A percentile compares a stretch with the other conserved stretches of the same genome.
Conservation (phyloP, 2,797 vertebrate species). For the Loriculus beryllinus region DNA sequence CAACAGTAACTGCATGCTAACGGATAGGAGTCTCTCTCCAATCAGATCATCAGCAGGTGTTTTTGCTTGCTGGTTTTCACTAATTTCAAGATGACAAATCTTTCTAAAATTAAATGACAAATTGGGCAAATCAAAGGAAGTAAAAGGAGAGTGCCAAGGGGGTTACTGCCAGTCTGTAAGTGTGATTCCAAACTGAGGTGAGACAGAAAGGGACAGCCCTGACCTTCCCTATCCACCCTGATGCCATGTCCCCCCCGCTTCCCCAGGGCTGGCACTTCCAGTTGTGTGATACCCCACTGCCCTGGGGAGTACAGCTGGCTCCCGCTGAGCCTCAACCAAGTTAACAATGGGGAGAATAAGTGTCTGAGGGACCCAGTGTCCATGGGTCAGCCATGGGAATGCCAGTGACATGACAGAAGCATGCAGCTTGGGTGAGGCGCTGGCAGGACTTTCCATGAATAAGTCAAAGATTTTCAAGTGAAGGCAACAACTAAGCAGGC, state of each 20-base stretch:
- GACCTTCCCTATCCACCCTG: neutral
- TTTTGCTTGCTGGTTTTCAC: neutral
- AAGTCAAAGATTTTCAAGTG: neutral
- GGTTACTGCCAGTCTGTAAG: neutral
- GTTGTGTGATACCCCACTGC: rapidly evolving
- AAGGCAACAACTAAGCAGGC: neutral
- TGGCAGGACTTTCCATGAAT: neutral
- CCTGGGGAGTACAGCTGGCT: neutral
- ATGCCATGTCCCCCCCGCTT: rapidly evolving
- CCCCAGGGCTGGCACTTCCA: neutral
- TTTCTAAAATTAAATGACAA: neutral
- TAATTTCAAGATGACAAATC: neutral
- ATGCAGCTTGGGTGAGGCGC: neutral
- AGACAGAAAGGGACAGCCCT: neutral
- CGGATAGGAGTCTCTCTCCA: neutral
- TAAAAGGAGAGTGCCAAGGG: neutral
- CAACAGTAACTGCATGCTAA: neutral
- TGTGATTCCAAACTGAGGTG: neutral
- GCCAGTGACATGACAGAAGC: neutral
- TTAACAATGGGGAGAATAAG: neutral
- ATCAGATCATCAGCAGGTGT: neutral
- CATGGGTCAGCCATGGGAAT: neutral
- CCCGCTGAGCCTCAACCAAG: neutral
- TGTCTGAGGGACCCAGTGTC: neutral
- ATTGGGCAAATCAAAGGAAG: neutral